These are phyloP conservation scores for Nasonia longicornis DNA, from an alignment of 1,140 invertebrate species.

Conservation along the genomic window DNA sequence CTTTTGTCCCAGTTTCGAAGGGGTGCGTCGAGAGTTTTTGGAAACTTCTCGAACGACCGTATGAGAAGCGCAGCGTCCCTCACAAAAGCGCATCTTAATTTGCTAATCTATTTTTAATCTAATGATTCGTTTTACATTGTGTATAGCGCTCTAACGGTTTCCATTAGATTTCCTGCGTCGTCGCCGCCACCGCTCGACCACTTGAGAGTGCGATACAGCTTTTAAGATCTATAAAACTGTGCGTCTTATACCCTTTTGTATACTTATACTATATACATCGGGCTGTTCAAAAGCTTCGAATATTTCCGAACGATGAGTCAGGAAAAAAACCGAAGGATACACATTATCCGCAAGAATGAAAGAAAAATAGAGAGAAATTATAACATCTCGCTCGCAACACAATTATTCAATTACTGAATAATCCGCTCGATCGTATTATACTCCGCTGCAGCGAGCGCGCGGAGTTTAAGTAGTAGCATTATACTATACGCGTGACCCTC, in stretches of 20 bases:
- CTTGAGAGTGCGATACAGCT: background rate
- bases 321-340: background rate
- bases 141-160: constrained; percentile 7
- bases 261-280: too few relatives aligned
- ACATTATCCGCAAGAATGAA: background rate
- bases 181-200: background rate
- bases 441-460: too few relatives aligned
- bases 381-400: background rate
- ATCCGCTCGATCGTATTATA: background rate
- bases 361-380: background rate
- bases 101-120: background rate
- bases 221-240: constrained; percentile 16
- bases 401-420: background rate
- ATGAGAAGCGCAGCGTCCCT: too few relatives aligned
- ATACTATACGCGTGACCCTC: constrained; percentile 2
- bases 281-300: background rate
- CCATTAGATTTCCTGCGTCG: constrained; percentile 31
- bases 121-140: constrained; percentile 28
- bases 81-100: too few relatives aligned
- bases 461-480: background rate
- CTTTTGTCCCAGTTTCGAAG: too few relatives aligned
- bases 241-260: background rate
- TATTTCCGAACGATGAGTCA: background rate
- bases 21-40: too few relatives aligned
- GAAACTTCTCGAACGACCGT: too few relatives aligned